These are phyloP conservation scores for Pammene fasciana DNA, from an alignment of 2,888 invertebrate species.

Conservation along the genomic window DNA sequence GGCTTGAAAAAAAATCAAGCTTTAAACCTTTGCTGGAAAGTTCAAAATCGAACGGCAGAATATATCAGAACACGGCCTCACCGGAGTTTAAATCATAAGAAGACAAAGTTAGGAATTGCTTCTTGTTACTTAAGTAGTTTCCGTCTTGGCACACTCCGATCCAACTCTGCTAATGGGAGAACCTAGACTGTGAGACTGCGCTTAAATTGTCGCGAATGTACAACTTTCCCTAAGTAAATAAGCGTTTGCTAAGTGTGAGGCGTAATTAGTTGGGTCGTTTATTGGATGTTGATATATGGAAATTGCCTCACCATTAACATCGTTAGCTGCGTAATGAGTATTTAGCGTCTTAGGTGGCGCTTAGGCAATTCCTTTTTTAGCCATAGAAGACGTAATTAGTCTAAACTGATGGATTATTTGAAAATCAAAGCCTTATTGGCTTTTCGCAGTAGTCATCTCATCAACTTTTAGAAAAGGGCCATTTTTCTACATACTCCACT, in stretches of 20 bases:
- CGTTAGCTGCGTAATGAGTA: background rate
- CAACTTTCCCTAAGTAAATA: slow-evolving; percentile 38
- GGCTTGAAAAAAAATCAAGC: background rate
- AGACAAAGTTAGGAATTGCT: slow-evolving; percentile 37
- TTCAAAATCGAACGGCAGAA: slow-evolving; percentile 4
- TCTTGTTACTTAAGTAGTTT: slow-evolving; percentile 33
- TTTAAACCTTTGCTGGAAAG: background rate
- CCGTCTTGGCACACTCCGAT: slow-evolving; percentile 33
- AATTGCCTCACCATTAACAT: background rate
- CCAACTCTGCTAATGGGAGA: slow-evolving; percentile 33
- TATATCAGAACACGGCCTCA: slow-evolving; percentile 4
- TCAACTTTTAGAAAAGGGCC: no score
- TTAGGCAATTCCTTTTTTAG: background rate
- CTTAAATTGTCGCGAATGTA: slow-evolving; percentile 38
- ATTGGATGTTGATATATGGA: slow-evolving; percentile 15
- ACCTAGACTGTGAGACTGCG: slow-evolving; percentile 26
- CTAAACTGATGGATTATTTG: no score
- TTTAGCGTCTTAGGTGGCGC: background rate
- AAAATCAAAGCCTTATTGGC: no score
- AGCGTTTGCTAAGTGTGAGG: slow-evolving; percentile 28
- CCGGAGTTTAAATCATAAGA: slow-evolving; percentile 32
- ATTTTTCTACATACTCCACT: no score
- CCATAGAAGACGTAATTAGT: no score
- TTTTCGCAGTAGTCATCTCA: no score
- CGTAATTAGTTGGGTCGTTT: slow-evolving; percentile 29